These are phyloP conservation scores for Trematocara macrostoma DNA, from an alignment of 2,113 vertebrate genomes.

Conservation along the genomic window DNA sequence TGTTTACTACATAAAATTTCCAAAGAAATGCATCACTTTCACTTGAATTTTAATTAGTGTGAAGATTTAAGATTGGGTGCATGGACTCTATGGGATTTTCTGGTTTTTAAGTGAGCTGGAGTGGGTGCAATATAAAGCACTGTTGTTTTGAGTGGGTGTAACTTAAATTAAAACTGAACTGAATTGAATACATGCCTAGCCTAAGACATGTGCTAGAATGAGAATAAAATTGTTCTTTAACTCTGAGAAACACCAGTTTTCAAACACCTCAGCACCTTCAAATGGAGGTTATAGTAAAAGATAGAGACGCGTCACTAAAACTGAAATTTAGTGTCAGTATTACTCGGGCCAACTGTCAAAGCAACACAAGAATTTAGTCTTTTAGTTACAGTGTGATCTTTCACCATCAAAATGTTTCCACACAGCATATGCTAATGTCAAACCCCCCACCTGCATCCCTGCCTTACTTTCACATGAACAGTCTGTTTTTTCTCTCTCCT, in stretches of 20 bases:
- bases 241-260: background rate
- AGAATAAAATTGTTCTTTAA: background rate
- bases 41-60: background rate
- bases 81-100: background rate
- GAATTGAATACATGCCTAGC: background rate
- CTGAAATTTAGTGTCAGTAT: background rate
- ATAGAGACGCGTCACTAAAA: background rate
- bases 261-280: background rate
- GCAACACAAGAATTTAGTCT: accelerated
- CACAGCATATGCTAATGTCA: constrained; percentile 6
- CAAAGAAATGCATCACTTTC: background rate
- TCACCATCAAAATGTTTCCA: background rate
- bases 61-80: background rate
- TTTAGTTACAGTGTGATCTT: background rate
- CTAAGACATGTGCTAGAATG: background rate
- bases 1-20: accelerated
- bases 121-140: background rate
- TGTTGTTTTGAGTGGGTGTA: background rate
- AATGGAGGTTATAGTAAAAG: background rate
- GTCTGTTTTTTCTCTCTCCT: background rate
- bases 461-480: constrained; percentile 38
- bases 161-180: background rate
- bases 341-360: background rate
- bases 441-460: background rate
- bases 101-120: background rate